Evolutionary conservation across 2,113 vertebrate genomes (phyloP), one percentile per base, ranked within the genome.

Genomic region (Lampris incognitus): DNA sequence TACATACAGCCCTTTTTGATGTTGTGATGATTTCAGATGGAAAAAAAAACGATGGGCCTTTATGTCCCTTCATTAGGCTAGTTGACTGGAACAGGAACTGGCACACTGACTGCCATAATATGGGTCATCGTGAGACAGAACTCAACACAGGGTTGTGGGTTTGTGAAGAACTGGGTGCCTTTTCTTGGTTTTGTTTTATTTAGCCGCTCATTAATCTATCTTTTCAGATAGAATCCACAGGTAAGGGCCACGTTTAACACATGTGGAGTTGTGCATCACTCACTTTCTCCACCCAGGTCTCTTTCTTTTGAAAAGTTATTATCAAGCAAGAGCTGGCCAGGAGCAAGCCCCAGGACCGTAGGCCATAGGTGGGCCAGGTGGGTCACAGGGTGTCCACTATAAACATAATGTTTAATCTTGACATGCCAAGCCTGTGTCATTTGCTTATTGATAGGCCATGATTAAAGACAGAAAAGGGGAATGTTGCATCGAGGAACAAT

Each of bases 241-340:
- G 42, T 44, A 13, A 66, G 79, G 71, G 38, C 80, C 65, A 88
- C 57, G 73, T 79, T 72, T 82, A 82, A 69, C 82, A 87, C 80
- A 80, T 68, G 79, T 83, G 58, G 6, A 66, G 74, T 72, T 39
- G 72, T 50, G 66, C 52, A 65, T 40, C 52, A 69, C 24, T 24
- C 64, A 57, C 40, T 0, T 0, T 57, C 60, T 70, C 37, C 1
- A 11, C 0, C 7, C 40, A 10, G 66, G 38, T 63, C 56, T 79
- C 63, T 66, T 70, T 42, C 80, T 74, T 76, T 66, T 38, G 51
- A 80, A 69, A 55, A 51, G 59, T 85, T 64, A 72, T 6, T 5
- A 36, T 42, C 13, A 62, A 62, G 58, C 4, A 66, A 70, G 72
- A 50, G n/a, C 41, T 46, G 42, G 38, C 24, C 58, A 38, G 72